Base-by-base conservation (phyloP, 2,113 vertebrate genomes). In the Nibea coibor region DNA sequence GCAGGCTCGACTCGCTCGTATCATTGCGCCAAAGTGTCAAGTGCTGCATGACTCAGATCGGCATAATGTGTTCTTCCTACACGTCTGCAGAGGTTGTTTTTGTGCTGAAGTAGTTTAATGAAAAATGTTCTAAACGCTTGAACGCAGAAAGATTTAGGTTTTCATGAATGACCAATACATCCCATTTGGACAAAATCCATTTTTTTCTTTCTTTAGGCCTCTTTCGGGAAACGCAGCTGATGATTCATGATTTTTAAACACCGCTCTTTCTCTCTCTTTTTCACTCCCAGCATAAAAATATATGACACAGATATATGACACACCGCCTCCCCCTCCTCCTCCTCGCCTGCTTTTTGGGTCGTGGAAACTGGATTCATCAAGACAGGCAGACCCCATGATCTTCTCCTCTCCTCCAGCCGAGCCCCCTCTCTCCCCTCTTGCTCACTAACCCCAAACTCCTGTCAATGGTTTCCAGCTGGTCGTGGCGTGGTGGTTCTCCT, bases 391-490 rank as follows among this genome's bases (percentile, higher is more conserved):
- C 80, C 88, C 61, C 54, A 35, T 58, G 82, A 87, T 76, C 67
- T 31, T 51, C 87, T 76, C 58, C 17, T 39, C 35, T 39, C 35
- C 7, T 39, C 35, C 35, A 39, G 14, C 72, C 69, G 53, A 66
- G 63, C 75, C 83, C 87, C 35, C 35, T 39, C 35, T 39, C 82
- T 84, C 75, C 75, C 63, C 84, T 73, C 64, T 81, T 39, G 22
- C 85, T 81, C 81, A 42, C 81, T 83, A 87, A 85, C 73, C 80
- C 75, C 82, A 85, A 86, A 86, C 84, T 82, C 86, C 62, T 83
- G 85, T 91, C 91, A 92, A 94, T 93, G 89, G 82, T 73, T 92
- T 93, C 91, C 93, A 94, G 92, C 92, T 94, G 91, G 78, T 76
- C 24, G 56, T 65, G 86, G 77, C 57, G 62, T 61, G 81, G 86